Evolutionary conservation across 2,888 invertebrate species (phyloP), one percentile per base, ranked within the genome.

Genomic region (Pachliopta kotzebuea): DNA sequence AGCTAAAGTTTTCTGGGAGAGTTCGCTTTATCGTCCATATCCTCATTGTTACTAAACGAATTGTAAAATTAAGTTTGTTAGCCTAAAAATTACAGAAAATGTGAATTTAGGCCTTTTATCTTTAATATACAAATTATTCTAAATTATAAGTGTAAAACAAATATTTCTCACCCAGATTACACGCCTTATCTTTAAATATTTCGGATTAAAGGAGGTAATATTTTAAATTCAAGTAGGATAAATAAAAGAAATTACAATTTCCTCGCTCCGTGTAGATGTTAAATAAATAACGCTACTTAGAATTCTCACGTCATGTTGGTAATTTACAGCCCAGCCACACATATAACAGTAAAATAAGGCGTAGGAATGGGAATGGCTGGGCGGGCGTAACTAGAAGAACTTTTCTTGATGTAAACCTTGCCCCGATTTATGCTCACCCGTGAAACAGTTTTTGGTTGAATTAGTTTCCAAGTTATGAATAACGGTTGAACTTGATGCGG

Each of bases 381-480:
- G 29, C 31, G 57, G 50, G 60, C 18, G 56, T 61, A 62, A 42
- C 57, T 61, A 66, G 61, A 68, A 72, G 61, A 68, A 72, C 68
- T 71, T 75, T 74, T 68, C 74, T 75, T 73, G 72, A 75, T 80
- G 77, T 74, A 78, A 71, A 75, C 73, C 76, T 79, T 73, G 73
- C 67, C 69, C 74, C 76, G 80, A 86, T 87, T 87, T 88, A 87
- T 83, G 81, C 82, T 80, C 74, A 80, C 80, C 75, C 79, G 79
- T 83, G 82, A 84, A 83, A 80, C 72, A 74, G 76, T 79, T 83
- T 79, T 79, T 78, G 80, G 81, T 78, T 79, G 83, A 84, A 83
- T 85, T 82, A 81, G 81, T 80, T 79, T 74, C 71, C 73, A 81
- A 88, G 81, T 87, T 87, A 72, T 81, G 85, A 88, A 73, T 77